Evolutionary conservation across 30 jellyfish, hydroid and myxozoan genomes (phyloP).

Genomic region (Turritopsis dohrnii): DNA sequence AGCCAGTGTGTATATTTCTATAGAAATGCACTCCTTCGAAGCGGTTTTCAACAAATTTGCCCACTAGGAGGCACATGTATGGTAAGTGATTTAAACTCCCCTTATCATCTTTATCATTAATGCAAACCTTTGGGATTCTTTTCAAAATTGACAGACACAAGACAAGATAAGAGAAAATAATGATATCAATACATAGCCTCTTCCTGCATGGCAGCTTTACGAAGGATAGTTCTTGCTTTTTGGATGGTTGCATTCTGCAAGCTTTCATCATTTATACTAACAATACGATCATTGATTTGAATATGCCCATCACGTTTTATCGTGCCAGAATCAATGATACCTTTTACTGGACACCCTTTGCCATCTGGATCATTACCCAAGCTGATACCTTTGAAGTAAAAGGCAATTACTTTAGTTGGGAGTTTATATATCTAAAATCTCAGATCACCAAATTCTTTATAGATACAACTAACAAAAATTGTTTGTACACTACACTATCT

Average conservation of each 20-base stretch:
- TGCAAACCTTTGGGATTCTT: too few relatives aligned
- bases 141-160: not conserved
- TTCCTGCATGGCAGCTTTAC: constrained; percentile 67
- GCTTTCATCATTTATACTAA: constrained; percentile 57
- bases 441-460: too few relatives aligned
- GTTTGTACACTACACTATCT: too few relatives aligned
- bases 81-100: too few relatives aligned
- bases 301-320: constrained; percentile 68
- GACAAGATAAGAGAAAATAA: constrained; percentile 3
- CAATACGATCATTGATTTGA: constrained; percentile 63
- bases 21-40: too few relatives aligned
- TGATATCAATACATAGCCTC: constrained; percentile 49
- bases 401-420: too few relatives aligned
- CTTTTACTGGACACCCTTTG: constrained; percentile 75
- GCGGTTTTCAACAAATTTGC: too few relatives aligned
- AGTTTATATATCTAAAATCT: too few relatives aligned
- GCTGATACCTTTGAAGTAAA: constrained; percentile 86
- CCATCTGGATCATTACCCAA: constrained; percentile 87
- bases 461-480: too few relatives aligned
- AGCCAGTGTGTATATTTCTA: too few relatives aligned
- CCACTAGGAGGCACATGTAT: too few relatives aligned
- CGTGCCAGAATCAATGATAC: constrained; percentile 76
- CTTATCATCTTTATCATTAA: too few relatives aligned
- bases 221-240: constrained; percentile 71
- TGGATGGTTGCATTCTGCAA: constrained; percentile 43